Evolutionary conservation across 1,140 invertebrate genomes (phyloP), one percentile per base, ranked within the genome.

Genomic region (Pachyrhynchus sulphureomaculatus): DNA sequence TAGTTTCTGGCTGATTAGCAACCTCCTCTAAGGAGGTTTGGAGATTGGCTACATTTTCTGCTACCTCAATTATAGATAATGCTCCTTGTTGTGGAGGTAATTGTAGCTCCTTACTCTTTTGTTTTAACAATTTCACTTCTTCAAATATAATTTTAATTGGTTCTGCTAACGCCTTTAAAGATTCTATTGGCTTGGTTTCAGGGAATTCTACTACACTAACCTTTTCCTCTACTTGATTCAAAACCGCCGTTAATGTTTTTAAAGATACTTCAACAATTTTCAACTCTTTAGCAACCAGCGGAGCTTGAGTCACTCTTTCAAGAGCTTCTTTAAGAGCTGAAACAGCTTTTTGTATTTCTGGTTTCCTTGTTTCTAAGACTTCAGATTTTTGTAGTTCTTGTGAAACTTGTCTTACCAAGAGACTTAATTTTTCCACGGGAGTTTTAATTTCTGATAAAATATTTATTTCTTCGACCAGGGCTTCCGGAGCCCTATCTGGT

Each of bases 11-110:
- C 18, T 15, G n/a, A 34, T 4, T 18, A 39, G 29, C 3, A 24
- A 20, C 32, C 13, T 47, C 10, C 24, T 62, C 33, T 29, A 56
- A 55, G 12, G 23, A 9, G n/a, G 0, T 13, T 36, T 20, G 12
- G 10, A 62, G 23, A 4, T 26, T 13, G 17, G n/a, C 20, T 13
- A 65, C 23, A 9, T n/a, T 9, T 15, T 59, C 56, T 33, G 13
- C 26, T 39, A 64, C 20, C 29, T 64, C 44, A 9, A 56, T 18
- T 3, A 68, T 13, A 17, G 51, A 36, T 8, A 65, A 32, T n/a
- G 65, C 39, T 9, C 59, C 68, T 39, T 65, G 55, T 33, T 62
- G 49, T 15, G 39, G 39, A 23, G 8, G 9, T 12, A 15, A 4
- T n/a, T 26, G 21, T 2, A 15, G 10, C 8, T 29, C 34, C 24